Evolutionary conservation across 2,797 vertebrate species (phyloP).

Genomic region (Falco rusticolus): DNA sequence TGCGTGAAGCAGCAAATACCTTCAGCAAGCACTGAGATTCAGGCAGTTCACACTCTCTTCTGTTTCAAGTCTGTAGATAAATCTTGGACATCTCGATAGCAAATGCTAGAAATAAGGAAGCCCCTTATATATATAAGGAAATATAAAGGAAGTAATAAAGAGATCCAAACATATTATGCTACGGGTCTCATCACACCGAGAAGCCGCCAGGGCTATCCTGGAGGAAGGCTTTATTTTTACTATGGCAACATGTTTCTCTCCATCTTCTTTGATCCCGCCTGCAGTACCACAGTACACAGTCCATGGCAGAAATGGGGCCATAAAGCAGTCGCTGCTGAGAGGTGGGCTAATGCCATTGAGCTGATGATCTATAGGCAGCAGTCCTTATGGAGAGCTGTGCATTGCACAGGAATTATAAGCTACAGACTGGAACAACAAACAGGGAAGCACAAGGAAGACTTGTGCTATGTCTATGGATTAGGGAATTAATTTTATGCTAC

Average conservation of each 20-base stretch:
- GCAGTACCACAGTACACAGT: neutral
- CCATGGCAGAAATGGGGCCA: neutral
- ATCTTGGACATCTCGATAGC: neutral
- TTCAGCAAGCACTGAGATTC: neutral
- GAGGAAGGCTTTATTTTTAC: neutral
- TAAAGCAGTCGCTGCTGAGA: neutral
- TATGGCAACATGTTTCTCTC: neutral
- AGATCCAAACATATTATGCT: accelerated
- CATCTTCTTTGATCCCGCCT: neutral
- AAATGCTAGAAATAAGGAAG: neutral
- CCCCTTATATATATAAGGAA: no score
- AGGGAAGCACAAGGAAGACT: neutral
- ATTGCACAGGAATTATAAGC: neutral
- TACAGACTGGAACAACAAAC: neutral
- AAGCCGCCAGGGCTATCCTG: neutral
- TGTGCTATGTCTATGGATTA: neutral
- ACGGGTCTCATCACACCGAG: neutral
- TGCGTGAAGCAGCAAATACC: neutral
- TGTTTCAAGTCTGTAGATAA: neutral
- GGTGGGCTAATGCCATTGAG: neutral
- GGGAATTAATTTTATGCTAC: neutral
- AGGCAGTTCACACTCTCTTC: neutral
- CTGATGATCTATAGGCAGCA: neutral
- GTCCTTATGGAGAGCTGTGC: neutral
- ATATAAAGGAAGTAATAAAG: neutral